phyloP scores from a whole-genome alignment of 2,888 invertebrate species.

The Bembecia ichneumoniformis region DNA sequence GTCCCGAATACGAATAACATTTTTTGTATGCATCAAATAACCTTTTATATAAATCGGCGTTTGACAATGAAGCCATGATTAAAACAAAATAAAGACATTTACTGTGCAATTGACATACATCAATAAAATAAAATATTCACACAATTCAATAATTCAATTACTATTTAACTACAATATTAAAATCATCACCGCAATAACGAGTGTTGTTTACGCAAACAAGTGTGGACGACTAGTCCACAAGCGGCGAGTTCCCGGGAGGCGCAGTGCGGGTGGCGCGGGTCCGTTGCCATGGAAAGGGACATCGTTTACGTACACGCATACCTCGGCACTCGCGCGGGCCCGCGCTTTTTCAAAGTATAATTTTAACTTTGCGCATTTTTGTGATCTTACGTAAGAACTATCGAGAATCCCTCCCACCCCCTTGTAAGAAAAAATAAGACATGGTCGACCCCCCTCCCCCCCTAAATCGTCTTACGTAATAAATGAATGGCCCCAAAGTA shows the following conservation, averaged over 20 bases:
- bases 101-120: neutral
- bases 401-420: too few species aligned
- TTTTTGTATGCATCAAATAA: constrained; percentile 1
- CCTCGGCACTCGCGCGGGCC: neutral
- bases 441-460: too few species aligned
- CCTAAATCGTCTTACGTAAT: too few species aligned
- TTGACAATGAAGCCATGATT: neutral
- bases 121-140: neutral
- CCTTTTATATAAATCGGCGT: constrained; percentile 1
- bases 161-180: too few species aligned
- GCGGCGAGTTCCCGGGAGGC: constrained; percentile 1
- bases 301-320: neutral
- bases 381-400: constrained; percentile 2
- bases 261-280: constrained; percentile 1
- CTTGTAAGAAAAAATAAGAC: too few species aligned
- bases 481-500: too few species aligned
- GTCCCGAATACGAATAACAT: neutral
- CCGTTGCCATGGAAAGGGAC: constrained; percentile 2
- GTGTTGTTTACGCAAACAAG: neutral
- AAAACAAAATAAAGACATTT: neutral
- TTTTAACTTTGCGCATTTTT: constrained; percentile 1
- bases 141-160: neutral
- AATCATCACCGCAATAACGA: neutral
- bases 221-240: constrained; percentile 1
- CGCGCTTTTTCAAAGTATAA: constrained; percentile 1